phyloP scores from a whole-genome alignment of 1,140 invertebrate genomes.

The Drosophila mauritiana region DNA sequence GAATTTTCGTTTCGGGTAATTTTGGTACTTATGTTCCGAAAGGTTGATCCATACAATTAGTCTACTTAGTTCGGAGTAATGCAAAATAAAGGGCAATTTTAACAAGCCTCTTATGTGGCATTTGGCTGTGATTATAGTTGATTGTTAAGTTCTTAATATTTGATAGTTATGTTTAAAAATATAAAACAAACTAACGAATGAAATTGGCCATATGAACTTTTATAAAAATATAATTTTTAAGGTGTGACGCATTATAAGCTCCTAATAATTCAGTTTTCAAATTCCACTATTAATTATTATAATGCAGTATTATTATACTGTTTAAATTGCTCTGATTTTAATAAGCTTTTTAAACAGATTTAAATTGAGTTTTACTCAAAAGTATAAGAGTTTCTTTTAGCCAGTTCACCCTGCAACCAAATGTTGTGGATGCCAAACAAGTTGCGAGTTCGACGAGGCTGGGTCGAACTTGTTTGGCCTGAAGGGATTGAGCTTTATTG shows the following conservation, averaged over 20 bases:
- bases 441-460: neutral
- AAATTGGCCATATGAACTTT: too few species aligned
- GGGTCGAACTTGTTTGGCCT: neutral
- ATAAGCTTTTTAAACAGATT: neutral
- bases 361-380: neutral
- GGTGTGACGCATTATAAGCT: too few species aligned
- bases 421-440: slow-evolving; percentile 32
- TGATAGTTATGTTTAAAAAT: too few species aligned
- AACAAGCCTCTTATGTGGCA: neutral
- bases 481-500: slow-evolving; percentile 17
- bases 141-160: too few species aligned
- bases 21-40: slow-evolving; percentile 21
- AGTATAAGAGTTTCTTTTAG: slow-evolving; percentile 24
- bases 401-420: neutral
- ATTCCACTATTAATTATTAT: too few species aligned
- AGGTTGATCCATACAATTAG: slow-evolving; percentile 8
- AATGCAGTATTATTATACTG: neutral
- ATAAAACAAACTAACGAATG: too few species aligned
- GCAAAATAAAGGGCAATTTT: neutral
- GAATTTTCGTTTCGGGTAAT: slow-evolving; percentile 13
- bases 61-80: slow-evolving; percentile 23
- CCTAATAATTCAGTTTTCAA: too few species aligned
- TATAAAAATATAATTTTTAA: too few species aligned
- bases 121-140: neutral
- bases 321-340: too few species aligned